A percentile compares a stretch with the other conserved stretches of the same genome.
phyloP scores from a whole-genome alignment of 2,113 vertebrate genomes.

The Myrmophylax atrothorax region DNA sequence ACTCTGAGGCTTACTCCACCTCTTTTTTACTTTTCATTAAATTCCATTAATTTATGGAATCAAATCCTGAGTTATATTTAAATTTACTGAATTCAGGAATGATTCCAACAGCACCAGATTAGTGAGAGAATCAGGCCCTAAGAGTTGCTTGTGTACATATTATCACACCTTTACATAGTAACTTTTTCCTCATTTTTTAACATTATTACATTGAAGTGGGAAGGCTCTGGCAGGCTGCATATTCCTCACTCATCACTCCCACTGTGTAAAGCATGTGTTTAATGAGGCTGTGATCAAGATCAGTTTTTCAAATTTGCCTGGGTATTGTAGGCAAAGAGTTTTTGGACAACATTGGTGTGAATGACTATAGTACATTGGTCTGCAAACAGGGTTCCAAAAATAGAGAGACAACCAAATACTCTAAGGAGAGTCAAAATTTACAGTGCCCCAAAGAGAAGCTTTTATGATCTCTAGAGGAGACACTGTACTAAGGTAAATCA shows the following conservation, averaged over 20 bases:
- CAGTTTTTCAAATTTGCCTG: not conserved
- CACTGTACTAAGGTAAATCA: not conserved
- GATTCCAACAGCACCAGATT: not conserved
- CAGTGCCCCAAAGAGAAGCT: not conserved
- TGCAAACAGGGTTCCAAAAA: not conserved
- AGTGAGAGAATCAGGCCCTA: not conserved
- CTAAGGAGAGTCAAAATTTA: not conserved
- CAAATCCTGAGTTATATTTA: not conserved
- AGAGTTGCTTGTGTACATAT: not conserved
- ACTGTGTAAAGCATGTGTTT: not conserved
- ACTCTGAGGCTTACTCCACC: not conserved
- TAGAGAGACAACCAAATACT: not conserved
- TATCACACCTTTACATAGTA: not conserved
- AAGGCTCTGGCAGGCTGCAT: not conserved
- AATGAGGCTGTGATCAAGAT: not conserved
- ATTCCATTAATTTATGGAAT: not conserved
- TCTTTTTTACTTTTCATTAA: conserved; percentile 11
- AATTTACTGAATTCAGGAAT: not conserved
- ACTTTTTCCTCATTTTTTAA: not conserved
- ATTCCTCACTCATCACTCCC: not conserved
- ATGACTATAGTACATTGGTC: not conserved
- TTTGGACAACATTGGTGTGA: not conserved
- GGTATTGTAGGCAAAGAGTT: not conserved
- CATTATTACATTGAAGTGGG: not conserved
- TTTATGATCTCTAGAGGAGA: not conserved